Conservation (phyloP, 2,797 vertebrate species). For the Bovichtus variegatus region DNA sequence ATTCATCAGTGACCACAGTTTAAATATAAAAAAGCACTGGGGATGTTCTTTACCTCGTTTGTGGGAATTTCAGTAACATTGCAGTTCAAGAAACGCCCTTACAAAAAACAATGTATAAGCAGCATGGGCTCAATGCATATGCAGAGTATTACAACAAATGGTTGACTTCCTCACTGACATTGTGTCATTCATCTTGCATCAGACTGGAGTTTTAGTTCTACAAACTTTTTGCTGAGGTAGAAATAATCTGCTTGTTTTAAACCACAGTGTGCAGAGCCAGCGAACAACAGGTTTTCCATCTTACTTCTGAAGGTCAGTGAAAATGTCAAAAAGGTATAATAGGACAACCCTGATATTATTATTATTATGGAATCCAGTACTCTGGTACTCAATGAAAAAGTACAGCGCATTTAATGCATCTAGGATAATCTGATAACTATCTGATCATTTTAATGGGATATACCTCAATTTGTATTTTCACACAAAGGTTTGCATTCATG, state of each 20-base stretch:
- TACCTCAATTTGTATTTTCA: not conserved
- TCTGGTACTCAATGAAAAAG: not conserved
- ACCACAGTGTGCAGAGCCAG: not conserved
- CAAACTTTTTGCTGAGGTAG: conserved; percentile 17
- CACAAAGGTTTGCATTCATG: not conserved
- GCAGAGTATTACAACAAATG: not conserved
- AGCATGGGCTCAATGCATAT: not conserved
- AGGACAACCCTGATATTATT: not conserved
- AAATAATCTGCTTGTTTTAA: conserved; percentile 29
- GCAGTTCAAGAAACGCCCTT: not conserved
- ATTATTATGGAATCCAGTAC: not conserved
- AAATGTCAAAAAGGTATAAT: conserved; percentile 9
- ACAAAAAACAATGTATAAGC: not conserved
- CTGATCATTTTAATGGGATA: not conserved
- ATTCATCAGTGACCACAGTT: not conserved
- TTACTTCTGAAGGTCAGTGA: conserved; percentile 1
- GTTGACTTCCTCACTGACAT: conserved; percentile 8
- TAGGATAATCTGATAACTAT: not conserved
- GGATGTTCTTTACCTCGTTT: not conserved
- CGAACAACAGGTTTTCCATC: not conserved
- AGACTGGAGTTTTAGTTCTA: conserved; percentile 42
- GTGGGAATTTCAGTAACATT: not conserved
- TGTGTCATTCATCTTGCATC: conserved; percentile 15
- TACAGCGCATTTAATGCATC: not conserved
- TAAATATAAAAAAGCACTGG: not conserved